Evolutionary conservation across 1,140 invertebrate genomes (phyloP).

Genomic region (Hycleus phaleratus): DNA sequence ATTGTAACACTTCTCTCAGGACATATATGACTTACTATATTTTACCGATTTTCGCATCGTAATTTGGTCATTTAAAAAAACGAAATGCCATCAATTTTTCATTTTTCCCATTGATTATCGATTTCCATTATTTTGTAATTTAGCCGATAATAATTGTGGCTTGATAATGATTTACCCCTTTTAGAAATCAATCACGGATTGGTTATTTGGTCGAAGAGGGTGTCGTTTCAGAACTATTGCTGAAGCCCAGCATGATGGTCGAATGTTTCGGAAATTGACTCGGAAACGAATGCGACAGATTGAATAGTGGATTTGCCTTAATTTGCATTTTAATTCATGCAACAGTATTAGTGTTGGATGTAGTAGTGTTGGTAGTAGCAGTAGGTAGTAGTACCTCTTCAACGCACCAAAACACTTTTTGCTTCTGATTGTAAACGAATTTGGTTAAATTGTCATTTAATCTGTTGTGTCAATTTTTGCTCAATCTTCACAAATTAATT

Average conservation of each 20-base stretch:
- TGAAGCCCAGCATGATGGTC: constrained; percentile 16
- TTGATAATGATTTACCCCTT: constrained; percentile 4
- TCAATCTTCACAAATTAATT: no score
- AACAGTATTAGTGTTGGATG: not conserved
- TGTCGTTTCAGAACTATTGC: constrained; percentile 13
- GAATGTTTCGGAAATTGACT: constrained; percentile 34
- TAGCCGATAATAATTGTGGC: not conserved
- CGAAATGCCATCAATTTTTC: no score
- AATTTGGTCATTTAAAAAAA: no score
- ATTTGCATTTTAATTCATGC: constrained; percentile 32
- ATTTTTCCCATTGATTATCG: no score
- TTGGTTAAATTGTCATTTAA: no score
- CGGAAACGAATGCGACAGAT: constrained; percentile 28
- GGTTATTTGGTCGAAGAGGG: not conserved
- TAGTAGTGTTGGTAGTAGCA: no score
- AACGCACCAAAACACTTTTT: constrained; percentile 5
- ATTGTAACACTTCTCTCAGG: constrained; percentile 15
- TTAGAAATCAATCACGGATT: constrained; percentile 11
- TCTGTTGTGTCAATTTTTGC: no score
- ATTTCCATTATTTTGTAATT: not conserved
- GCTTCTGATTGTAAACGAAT: no score
- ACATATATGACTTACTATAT: constrained; percentile 14
- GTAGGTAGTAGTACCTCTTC: not conserved
- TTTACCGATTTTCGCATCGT: not conserved
- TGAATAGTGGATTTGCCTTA: constrained; percentile 28